A percentile compares a stretch with the other conserved stretches of the same genome.
phyloP scores from a whole-genome alignment of 53 echinoderm and acorn worm genomes.

The Antedon mediterranea region DNA sequence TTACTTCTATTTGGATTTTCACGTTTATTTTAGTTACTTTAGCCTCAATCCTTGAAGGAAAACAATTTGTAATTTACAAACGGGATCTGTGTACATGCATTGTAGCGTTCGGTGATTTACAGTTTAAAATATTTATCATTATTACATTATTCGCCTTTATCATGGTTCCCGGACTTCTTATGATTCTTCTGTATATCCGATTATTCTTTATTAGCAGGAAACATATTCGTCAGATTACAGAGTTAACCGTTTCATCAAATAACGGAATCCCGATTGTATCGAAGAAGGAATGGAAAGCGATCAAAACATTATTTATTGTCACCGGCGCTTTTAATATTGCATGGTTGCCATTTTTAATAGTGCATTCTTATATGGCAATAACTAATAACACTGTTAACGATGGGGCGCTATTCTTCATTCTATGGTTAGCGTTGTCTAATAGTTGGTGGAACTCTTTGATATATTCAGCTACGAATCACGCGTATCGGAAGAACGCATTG shows the following conservation, averaged over 20 bases:
- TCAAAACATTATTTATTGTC: background rate
- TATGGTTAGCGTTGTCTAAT: background rate
- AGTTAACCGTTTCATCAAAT: too few species aligned
- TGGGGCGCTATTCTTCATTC: background rate
- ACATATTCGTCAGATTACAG: background rate
- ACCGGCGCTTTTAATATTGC: background rate
- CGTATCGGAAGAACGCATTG: background rate
- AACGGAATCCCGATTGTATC: background rate
- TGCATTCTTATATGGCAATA: background rate
- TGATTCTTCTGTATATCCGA: background rate
- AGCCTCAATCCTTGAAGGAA: background rate
- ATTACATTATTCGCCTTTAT: background rate
- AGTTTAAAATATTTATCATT: background rate
- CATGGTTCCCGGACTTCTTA: background rate
- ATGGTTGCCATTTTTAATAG: background rate
- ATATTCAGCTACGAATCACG: background rate
- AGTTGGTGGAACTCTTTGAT: background rate
- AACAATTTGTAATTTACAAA: background rate
- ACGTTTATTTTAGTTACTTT: slow-evolving; percentile 1
- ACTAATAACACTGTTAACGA: background rate
- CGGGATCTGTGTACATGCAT: background rate
- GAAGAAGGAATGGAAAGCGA: background rate
- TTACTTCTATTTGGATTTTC: background rate
- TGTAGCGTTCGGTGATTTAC: background rate
- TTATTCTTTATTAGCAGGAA: background rate